Base-by-base conservation (phyloP, 2,888 invertebrate genomes). In the Rhabditoides inermis region DNA sequence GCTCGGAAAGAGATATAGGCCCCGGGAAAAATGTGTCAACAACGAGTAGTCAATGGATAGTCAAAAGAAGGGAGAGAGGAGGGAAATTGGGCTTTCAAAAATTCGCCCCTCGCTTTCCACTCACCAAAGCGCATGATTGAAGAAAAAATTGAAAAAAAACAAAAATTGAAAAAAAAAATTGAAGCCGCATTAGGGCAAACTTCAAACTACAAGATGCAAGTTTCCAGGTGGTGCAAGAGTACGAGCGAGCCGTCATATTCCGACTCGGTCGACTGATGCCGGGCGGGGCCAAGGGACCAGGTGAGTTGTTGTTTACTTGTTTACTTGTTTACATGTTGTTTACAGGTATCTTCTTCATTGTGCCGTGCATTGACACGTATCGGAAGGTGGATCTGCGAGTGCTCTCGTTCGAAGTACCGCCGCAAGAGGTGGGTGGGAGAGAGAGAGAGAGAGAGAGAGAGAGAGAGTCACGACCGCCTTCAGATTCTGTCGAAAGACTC, bases 321-420 rank as follows among this genome's bases (percentile, higher is more conserved):
- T 44, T 22, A 25, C 7, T 20, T 10, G 7, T 12, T 10, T 25
- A 44, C 7, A 15, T 10, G 10, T 25, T 44, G 10, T 32, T 26
- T 45, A 18, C 41, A 65, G 72, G 72, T 28, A 56, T 73, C 18
- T 72, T 73, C 60, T 91, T 77, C 90, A 80, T 68, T 75, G 77
- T 63, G 89, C 92, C 78, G 86, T 88, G 70, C 45, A 74, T 73
- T 45, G 73, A 73, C 45, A 60, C 65, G 7, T 75, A 69, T 51
- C 65, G 68, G 27, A 85, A 89, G 60, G 90, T 95, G 18, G 94
- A 95, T 77, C 82, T 95, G 55, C 84, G 94, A 49, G 92, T 92
- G 0, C 85, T 92, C 0, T 90, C 91, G 0, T 94, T 94, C 78
- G 94, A 94, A 76, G 89, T 95, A 39, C 92, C 94, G 44, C 94